Evolutionary conservation across 2,888 invertebrate genomes (phyloP).

Genomic region (Dryadula phaetusa): DNA sequence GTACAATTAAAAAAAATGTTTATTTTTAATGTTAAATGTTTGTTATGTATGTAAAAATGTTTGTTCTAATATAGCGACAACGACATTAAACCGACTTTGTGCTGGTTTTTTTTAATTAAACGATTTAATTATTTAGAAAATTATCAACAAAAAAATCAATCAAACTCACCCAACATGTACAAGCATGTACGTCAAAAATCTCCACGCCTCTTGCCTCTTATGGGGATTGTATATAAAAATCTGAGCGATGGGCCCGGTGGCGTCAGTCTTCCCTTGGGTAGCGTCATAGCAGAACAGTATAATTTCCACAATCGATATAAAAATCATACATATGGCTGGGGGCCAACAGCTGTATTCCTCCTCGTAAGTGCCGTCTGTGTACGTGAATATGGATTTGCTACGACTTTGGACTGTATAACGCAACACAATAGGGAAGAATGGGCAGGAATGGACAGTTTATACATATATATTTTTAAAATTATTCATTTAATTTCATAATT

Average conservation of each 20-base stretch:
- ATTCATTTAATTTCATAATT: conserved; percentile 7
- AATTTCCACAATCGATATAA: conserved; percentile 95
- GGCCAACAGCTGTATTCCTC: conserved; percentile 97
- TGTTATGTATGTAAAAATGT: no score
- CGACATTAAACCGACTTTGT: no score
- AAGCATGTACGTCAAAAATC: conserved; percentile 97
- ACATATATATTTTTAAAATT: conserved; percentile 1
- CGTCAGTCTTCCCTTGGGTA: conserved; percentile 70
- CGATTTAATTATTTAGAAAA: no score
- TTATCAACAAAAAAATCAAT: background rate
- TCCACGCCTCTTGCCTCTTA: conserved; percentile 94
- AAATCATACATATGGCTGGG: conserved; percentile 95
- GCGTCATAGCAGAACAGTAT: conserved; percentile 86
- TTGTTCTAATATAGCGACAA: no score
- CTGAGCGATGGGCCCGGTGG: conserved; percentile 91
- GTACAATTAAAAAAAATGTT: no score
- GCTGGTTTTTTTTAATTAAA: background rate
- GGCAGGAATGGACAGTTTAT: conserved; percentile 29
- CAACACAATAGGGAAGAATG: conserved; percentile 58
- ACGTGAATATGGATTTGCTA: conserved; percentile 72
- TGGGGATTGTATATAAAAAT: conserved; percentile 95
- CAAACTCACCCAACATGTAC: conserved; percentile 94
- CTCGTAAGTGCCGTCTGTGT: conserved; percentile 91
- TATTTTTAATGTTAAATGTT: no score
- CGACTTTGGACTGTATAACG: conserved; percentile 61